Conservation (phyloP, 2,888 invertebrate genomes). For the Heteromyza rotundicornis region DNA sequence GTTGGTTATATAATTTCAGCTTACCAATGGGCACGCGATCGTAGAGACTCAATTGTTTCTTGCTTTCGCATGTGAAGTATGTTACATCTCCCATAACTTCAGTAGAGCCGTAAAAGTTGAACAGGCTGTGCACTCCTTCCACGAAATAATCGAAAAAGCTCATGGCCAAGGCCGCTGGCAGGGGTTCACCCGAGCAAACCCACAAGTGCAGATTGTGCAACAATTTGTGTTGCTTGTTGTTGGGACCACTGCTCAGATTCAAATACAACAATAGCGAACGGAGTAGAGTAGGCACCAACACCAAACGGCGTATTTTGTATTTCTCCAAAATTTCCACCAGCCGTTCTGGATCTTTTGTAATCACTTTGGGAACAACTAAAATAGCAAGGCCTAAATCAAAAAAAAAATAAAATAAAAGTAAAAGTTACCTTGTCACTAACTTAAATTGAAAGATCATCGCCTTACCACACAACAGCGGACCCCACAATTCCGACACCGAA, state of each 20-base stretch:
- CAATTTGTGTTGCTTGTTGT: constrained; percentile 53
- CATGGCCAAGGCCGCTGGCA: constrained; percentile 73
- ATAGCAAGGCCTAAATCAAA: constrained; percentile 66
- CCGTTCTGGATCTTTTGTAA: constrained; percentile 80
- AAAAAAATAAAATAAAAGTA: not conserved
- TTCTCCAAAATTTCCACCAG: constrained; percentile 73
- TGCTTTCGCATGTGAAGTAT: constrained; percentile 71
- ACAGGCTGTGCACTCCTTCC: constrained; percentile 71
- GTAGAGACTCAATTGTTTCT: constrained; percentile 68
- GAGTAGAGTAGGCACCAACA: constrained; percentile 83
- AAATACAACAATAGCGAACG: constrained; percentile 79
- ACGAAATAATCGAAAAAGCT: constrained; percentile 80
- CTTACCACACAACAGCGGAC: constrained; percentile 75
- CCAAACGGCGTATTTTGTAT: constrained; percentile 79
- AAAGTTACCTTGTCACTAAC: not conserved
- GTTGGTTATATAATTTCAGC: too few species aligned
- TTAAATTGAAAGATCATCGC: constrained; percentile 2
- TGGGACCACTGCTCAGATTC: constrained; percentile 61
- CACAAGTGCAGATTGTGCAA: constrained; percentile 74
- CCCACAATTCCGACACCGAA: constrained; percentile 88
- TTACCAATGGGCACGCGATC: constrained; percentile 84
- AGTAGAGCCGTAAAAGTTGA: constrained; percentile 91
- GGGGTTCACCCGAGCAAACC: constrained; percentile 87
- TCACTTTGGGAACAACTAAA: constrained; percentile 74
- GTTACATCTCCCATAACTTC: constrained; percentile 93